phyloP scores from a whole-genome alignment of 2,113 vertebrate genomes.

The Pseudolaguvia tuberculata region DNA sequence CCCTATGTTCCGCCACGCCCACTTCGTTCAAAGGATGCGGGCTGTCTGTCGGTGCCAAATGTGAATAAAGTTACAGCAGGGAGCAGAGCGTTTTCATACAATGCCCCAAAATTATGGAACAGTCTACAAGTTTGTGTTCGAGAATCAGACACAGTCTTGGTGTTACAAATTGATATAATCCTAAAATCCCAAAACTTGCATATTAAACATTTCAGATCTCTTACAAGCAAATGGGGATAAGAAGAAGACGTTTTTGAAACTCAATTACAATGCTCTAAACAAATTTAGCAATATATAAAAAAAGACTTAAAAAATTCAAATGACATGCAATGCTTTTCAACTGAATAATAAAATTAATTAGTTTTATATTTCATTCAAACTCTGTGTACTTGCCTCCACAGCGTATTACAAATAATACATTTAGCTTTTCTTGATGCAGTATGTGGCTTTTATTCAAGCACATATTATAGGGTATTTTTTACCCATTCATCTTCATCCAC shows the following conservation, averaged over 20 bases:
- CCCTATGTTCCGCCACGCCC: too few relatives aligned
- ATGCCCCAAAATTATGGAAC: too few relatives aligned
- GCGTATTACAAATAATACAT: background rate
- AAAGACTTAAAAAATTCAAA: too few relatives aligned
- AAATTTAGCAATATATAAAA: slow-evolving; percentile 3
- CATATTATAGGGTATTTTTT: slow-evolving; percentile 28
- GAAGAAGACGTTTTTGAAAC: background rate
- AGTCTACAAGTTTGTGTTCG: too few relatives aligned
- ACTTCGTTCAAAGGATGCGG: too few relatives aligned
- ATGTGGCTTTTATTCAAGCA: slow-evolving; percentile 22
- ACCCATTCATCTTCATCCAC: slow-evolving; percentile 98
- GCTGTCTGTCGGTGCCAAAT: too few relatives aligned
- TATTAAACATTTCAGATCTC: background rate
- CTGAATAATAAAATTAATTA: background rate
- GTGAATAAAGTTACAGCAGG: too few relatives aligned
- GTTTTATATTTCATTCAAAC: background rate
- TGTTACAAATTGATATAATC: background rate
- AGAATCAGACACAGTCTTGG: too few relatives aligned
- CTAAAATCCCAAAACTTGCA: background rate
- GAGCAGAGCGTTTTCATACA: too few relatives aligned
- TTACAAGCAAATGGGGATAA: background rate
- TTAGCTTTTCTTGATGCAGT: background rate
- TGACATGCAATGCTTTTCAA: background rate
- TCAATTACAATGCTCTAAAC: background rate
- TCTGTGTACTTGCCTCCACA: background rate